These are phyloP conservation scores for Dysmachus trigonus DNA, from an alignment of 2,888 invertebrate species.

Conservation along the genomic window DNA sequence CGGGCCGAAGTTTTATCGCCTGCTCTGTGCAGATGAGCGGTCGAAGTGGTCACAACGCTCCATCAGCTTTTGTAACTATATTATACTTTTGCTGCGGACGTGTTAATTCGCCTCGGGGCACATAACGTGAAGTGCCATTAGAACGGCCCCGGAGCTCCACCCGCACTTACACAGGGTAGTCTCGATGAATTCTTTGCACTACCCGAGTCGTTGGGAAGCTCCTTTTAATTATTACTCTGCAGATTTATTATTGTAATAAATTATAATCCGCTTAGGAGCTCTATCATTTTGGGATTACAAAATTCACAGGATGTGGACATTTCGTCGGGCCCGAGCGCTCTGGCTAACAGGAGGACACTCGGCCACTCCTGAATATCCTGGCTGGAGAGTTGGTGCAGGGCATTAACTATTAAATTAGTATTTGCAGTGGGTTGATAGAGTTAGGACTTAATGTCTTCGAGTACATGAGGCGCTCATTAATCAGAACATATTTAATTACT, in stretches of 20 bases:
- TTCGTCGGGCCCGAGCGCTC: background rate
- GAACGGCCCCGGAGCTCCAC: background rate
- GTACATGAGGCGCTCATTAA: background rate
- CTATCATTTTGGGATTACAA: background rate
- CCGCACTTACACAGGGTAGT: background rate
- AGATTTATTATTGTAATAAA: conserved; percentile 30
- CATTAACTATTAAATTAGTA: background rate
- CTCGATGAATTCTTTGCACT: background rate
- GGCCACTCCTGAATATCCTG: background rate
- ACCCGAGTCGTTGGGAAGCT: background rate
- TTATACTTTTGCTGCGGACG: background rate
- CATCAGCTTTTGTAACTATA: conserved; percentile 10
- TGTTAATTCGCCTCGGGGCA: background rate
- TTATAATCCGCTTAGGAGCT: background rate
- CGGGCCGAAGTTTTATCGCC: background rate
- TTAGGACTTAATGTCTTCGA: background rate
- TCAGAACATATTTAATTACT: background rate
- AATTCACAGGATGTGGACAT: background rate
- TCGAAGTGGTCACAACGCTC: background rate
- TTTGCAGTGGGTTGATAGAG: background rate
- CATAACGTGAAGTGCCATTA: background rate
- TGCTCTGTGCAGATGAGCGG: background rate
- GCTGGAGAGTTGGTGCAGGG: background rate
- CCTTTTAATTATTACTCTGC: background rate
- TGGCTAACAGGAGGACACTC: background rate